Evolutionary conservation across 2,888 invertebrate species (phyloP), one percentile per base, ranked within the genome.

Genomic region (Heliconius charithonia): DNA sequence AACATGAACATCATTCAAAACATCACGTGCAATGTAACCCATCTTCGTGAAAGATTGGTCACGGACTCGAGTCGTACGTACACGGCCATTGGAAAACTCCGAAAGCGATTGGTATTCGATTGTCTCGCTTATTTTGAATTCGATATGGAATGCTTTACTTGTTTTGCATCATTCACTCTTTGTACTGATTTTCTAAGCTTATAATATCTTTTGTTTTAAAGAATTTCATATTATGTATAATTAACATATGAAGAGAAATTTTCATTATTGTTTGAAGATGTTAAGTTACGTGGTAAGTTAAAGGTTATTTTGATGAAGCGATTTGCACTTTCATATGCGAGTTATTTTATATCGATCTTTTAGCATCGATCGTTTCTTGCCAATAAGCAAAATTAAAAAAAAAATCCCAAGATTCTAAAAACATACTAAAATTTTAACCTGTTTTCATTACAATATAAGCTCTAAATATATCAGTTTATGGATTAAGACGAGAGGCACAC

Each of bases 81-180:
- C 7, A 78, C 69, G 63, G 63, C 69, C 76, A 63, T 70, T 66
- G 65, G 74, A 65, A 79, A 69, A 69, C 27, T 72, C 74, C 62
- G 56, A 75, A 59, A 56, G 59, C 66, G 65, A 78, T n/a, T 78
- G 16, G 25, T 32, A 66, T 76, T 76, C 74, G 59, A 76, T 79
- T 80, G 78, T 80, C 67, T 51, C 29, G 63, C 82, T 69, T 70
- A 72, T 77, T 77, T 59, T 22, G 29, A 66, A 78, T 80, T 72
- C 70, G 70, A 41, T 70, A 76, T 81, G 78, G 79, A 78, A 72
- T 37, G 37, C 16, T 59, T 59, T 32, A 25, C 37, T 37, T 59
- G 9, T 72, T 59, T 29, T 32, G 59, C 37, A 59, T 59, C 22
- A 32, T 59, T 72, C 37, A 1, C n/a, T 37, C 32, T 71, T 72